phyloP scores from a whole-genome alignment of 2,888 invertebrate genomes.

The Hedya salicella region DNA sequence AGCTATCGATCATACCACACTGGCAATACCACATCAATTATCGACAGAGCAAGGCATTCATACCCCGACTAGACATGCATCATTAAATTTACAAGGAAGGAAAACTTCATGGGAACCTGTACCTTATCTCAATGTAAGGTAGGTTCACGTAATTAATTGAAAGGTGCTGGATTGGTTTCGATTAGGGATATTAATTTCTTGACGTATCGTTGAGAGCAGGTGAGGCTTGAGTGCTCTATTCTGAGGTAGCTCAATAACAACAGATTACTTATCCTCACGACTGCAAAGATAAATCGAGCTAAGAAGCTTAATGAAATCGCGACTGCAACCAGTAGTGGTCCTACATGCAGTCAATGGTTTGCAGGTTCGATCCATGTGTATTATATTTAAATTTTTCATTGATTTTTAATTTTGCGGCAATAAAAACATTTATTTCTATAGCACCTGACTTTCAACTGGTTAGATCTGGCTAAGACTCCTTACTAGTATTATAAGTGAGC shows the following conservation, averaged over 20 bases:
- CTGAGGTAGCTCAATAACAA: conserved; percentile 10
- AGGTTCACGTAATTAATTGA: not conserved
- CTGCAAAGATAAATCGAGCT: not conserved
- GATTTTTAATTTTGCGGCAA: too few species aligned
- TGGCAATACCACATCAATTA: conserved; percentile 37
- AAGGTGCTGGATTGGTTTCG: conserved; percentile 26
- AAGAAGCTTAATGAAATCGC: too few species aligned
- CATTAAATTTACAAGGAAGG: conserved; percentile 25
- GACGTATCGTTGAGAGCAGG: conserved; percentile 21
- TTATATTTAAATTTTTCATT: too few species aligned
- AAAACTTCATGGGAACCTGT: not conserved
- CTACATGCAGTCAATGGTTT: too few species aligned
- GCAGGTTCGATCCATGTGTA: too few species aligned
- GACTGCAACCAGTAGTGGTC: too few species aligned
- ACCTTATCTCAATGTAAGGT: not conserved
- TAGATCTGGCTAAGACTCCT: too few species aligned
- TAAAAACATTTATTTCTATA: too few species aligned
- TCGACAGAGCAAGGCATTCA: conserved; percentile 30
- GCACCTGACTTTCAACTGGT: too few species aligned
- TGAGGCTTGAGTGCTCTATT: conserved; percentile 14
- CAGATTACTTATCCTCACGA: conserved; percentile 1
- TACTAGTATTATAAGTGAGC: too few species aligned
- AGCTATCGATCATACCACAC: conserved; percentile 37
- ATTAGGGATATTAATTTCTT: conserved; percentile 42
- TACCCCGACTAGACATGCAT: conserved; percentile 30